Evolutionary conservation across 1,140 invertebrate genomes (phyloP), one percentile per base, ranked within the genome.

Genomic region (Nebria ingens): DNA sequence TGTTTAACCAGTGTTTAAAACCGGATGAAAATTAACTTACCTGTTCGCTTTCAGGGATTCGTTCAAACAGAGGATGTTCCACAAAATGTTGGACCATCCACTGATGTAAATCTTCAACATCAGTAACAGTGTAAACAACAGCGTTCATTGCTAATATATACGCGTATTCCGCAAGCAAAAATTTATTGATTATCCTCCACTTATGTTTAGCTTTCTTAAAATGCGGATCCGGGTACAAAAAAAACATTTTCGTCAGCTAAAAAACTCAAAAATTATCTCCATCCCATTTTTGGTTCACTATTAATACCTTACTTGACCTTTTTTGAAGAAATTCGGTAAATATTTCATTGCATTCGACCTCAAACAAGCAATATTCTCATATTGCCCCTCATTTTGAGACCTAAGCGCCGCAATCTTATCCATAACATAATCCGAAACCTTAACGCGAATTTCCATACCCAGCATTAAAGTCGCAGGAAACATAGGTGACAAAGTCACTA

Each of bases 191-290:
- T 51, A 99, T 99, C 58, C 97, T 80, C 97, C 97, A 99, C 75
- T 99, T 99, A 67, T 98, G 93, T 76, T 99, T 99, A 0, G 92
- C 85, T 65, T 91, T 97, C 72, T 99, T 99, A 71, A 99, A 99
- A 78, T 99, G 97, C 29, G 97, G 97, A 79, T 99, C 97, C 21
- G 97, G 97, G 73, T 97, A 99, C n/a, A 99, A 75, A 69, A 99
- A 98, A 73, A 99, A 99, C 85, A 99, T 95, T 76, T 99, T 99
- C 58, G 86, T 85, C 13, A 99, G 74, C 86, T 99, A 79, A 61
- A 83, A 56, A 59, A 58, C 12, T 3, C 38, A 17, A n/a, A 17
- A 6, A 4, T 34, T 29, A 13, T 53, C 19, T 21, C 25, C 21
- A 25, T 20, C 19, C 21, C 19, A 15, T 19, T 12, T 22, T 20